These are phyloP conservation scores for Scelioninae gen. 2 DNA, from an alignment of 2,888 invertebrate genomes.

Conservation along the genomic window DNA sequence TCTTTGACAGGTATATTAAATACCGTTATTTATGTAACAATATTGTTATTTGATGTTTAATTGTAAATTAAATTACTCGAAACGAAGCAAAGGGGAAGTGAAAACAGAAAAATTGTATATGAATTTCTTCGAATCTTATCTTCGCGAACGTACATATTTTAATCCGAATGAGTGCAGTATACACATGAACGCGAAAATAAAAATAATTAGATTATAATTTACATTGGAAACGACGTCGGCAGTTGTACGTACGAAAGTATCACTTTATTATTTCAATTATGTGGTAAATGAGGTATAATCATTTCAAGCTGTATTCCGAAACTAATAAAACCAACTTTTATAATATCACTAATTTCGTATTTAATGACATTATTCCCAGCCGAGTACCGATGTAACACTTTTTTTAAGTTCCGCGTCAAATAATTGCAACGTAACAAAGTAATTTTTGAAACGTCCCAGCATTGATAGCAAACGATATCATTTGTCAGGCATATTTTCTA, in stretches of 20 bases:
- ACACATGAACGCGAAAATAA: conserved; percentile 16
- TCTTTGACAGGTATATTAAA: no score
- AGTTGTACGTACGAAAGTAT: conserved; percentile 21
- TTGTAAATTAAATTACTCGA: conserved; percentile 13
- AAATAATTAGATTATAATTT: conserved; percentile 40
- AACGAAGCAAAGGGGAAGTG: background rate
- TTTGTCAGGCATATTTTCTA: no score
- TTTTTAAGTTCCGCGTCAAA: no score
- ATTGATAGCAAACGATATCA: no score
- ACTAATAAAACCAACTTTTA: conserved; percentile 43
- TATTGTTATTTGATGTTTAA: conserved; percentile 17
- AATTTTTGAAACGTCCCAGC: no score
- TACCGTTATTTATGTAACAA: background rate
- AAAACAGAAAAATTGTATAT: conserved; percentile 19
- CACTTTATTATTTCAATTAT: conserved; percentile 47
- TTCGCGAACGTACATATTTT: conserved; percentile 7
- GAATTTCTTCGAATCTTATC: conserved; percentile 27
- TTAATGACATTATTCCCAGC: conserved; percentile 27
- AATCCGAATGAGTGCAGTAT: conserved; percentile 24
- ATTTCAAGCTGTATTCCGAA: conserved; percentile 28
- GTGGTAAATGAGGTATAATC: conserved; percentile 32
- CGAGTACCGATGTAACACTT: no score
- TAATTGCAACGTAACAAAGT: no score
- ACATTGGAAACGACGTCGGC: conserved; percentile 26
- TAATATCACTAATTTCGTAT: conserved; percentile 1